These are phyloP conservation scores for Lithosia quadra DNA, from an alignment of 2,888 invertebrate genomes.

Conservation along the genomic window DNA sequence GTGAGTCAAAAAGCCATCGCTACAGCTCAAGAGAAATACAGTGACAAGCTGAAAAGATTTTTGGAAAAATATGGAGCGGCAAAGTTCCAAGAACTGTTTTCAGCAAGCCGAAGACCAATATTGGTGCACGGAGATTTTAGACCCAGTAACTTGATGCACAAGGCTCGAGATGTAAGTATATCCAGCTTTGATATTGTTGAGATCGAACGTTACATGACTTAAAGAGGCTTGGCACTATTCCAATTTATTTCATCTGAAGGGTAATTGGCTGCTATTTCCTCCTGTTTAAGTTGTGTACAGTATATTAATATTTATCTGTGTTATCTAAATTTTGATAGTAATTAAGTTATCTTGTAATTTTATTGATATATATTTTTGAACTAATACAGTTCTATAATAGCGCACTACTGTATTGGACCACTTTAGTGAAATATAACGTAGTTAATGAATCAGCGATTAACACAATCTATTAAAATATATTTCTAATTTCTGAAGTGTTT, in stretches of 20 bases:
- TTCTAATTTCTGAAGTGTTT: too few relatives aligned
- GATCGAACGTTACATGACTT: background rate
- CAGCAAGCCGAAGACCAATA: background rate
- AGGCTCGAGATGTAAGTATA: conserved; percentile 37
- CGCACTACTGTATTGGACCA: background rate
- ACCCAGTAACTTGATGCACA: conserved; percentile 56
- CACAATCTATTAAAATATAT: background rate
- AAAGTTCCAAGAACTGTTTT: background rate
- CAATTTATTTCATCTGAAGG: background rate
- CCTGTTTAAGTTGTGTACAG: background rate
- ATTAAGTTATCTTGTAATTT: background rate
- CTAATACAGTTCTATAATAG: conserved; percentile 29
- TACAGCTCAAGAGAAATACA: background rate
- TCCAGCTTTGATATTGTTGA: background rate
- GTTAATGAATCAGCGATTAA: background rate
- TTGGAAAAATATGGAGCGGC: background rate
- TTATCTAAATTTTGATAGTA: background rate
- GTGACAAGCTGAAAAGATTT: conserved; percentile 1
- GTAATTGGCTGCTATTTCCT: background rate
- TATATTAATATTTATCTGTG: background rate
- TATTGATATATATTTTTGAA: too few relatives aligned
- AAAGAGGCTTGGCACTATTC: background rate
- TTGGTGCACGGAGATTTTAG: conserved; percentile 49
- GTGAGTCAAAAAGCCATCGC: background rate
- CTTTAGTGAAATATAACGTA: background rate